Conservation (phyloP, 2,797 vertebrate species). For the Notolepis coatsorum region DNA sequence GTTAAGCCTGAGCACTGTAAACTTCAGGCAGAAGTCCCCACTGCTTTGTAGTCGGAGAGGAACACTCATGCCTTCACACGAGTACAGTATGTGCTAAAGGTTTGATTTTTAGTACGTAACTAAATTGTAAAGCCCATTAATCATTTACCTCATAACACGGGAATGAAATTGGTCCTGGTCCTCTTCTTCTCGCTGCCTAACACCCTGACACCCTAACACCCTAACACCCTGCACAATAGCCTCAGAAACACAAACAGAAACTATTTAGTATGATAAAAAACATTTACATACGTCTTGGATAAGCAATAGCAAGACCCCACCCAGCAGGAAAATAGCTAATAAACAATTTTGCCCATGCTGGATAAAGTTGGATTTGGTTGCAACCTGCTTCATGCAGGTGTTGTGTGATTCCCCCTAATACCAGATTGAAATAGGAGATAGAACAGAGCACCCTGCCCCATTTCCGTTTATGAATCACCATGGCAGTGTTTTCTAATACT, state of each 20-base stretch:
- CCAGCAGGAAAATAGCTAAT: constrained; percentile 1
- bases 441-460: too few relatives aligned
- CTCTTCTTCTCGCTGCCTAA: constrained; percentile 3
- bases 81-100: constrained; percentile 34
- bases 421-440: too few relatives aligned
- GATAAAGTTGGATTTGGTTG: not conserved
- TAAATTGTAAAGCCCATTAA: constrained; percentile 16
- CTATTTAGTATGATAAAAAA: constrained; percentile 10
- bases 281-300: constrained; percentile 17
- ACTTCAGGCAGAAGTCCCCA: constrained; percentile 46
- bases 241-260: constrained; percentile 5
- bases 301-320: constrained; percentile 8
- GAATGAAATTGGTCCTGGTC: constrained; percentile 24
- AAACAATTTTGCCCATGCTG: constrained; percentile 18
- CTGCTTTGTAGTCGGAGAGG: constrained; percentile 1
- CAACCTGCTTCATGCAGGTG: not conserved
- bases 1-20: constrained; percentile 70
- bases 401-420: not conserved
- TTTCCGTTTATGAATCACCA: too few relatives aligned
- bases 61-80: constrained; percentile 3
- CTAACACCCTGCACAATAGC: too few relatives aligned
- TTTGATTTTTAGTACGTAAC: constrained; percentile 23
- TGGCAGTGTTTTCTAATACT: not conserved
- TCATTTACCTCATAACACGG: constrained; percentile 24
- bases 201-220: not conserved